A percentile compares a stretch with the other conserved stretches of the same genome.
Conservation (phyloP, 2,113 vertebrate species). For the Pholis gunnellus region DNA sequence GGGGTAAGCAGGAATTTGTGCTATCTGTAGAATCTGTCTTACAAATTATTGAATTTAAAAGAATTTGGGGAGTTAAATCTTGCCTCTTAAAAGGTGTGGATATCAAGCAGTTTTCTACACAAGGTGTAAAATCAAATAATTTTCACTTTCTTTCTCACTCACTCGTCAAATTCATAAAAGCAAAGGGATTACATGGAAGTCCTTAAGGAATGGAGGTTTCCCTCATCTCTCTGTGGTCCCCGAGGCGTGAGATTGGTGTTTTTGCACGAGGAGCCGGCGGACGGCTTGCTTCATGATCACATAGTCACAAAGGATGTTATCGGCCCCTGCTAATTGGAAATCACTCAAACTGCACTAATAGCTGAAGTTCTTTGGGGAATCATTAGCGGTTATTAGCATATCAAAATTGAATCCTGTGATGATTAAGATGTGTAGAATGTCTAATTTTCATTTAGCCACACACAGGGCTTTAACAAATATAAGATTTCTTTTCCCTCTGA, state of each 20-base stretch:
- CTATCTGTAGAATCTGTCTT: background rate
- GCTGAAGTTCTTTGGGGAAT: constrained; percentile 60
- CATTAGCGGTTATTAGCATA: constrained; percentile 69
- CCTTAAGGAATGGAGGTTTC: constrained; percentile 21
- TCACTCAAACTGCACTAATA: constrained; percentile 69
- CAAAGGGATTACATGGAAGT: constrained; percentile 25
- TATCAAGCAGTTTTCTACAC: background rate
- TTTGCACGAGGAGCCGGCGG: constrained; percentile 29
- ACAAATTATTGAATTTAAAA: background rate
- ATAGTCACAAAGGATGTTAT: constrained; percentile 59
- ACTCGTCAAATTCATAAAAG: constrained; percentile 25
- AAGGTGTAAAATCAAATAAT: constrained; percentile 1
- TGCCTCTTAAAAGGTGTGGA: background rate
- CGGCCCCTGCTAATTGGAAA: constrained; percentile 63
- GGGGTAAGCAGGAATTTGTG: constrained; percentile 81
- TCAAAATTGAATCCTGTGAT: constrained; percentile 59
- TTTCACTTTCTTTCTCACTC: background rate
- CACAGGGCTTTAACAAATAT: background rate
- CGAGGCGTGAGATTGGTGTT: constrained; percentile 51
- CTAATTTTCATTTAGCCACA: constrained; percentile 30
- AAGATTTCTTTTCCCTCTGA: background rate
- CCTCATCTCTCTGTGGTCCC: constrained; percentile 25
- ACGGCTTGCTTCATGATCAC: constrained; percentile 46
- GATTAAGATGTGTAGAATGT: constrained; percentile 53
- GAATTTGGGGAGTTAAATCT: background rate